A percentile compares a stretch with the other conserved stretches of the same genome.
These are phyloP conservation scores for Epirrhoe tristata DNA, from an alignment of 2,888 invertebrate species.

Conservation along the genomic window DNA sequence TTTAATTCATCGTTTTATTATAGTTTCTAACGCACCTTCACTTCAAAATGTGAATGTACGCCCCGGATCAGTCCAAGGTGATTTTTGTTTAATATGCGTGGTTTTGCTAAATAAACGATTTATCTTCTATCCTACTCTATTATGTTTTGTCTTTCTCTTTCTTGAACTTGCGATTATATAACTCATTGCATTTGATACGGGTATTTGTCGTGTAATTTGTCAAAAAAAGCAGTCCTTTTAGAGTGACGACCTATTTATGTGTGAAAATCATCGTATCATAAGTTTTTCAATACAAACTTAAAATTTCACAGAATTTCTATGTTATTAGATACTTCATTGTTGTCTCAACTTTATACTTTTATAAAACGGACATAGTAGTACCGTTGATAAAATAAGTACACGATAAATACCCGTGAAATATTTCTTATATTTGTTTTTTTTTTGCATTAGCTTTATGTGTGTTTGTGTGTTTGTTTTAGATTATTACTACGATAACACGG, in stretches of 20 bases:
- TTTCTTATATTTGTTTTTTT: conserved; percentile 3
- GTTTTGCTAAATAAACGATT: conserved; percentile 15
- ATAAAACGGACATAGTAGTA: neutral
- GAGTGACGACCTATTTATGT: no score
- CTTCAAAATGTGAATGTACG: conserved; percentile 24
- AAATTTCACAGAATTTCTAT: no score
- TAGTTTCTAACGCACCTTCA: conserved; percentile 21
- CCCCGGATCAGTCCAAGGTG: conserved; percentile 26
- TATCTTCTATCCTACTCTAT: neutral
- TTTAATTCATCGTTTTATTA: conserved; percentile 7
- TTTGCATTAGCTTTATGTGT: conserved; percentile 22
- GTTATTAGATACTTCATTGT: no score
- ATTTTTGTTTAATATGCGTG: conserved; percentile 13
- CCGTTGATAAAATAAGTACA: neutral
- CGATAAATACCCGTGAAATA: neutral
- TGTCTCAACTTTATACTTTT: no score
- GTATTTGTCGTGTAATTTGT: neutral
- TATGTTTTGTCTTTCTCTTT: neutral
- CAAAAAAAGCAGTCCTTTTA: neutral
- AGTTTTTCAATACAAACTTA: no score
- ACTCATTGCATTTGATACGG: neutral
- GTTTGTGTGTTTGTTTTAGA: conserved; percentile 36
- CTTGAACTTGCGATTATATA: neutral
- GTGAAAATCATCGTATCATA: no score
- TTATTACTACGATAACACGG: conserved; percentile 31